These are phyloP conservation scores for Pollimyrus isidori DNA, from an alignment of 2,113 vertebrate genomes.

Conservation along the genomic window DNA sequence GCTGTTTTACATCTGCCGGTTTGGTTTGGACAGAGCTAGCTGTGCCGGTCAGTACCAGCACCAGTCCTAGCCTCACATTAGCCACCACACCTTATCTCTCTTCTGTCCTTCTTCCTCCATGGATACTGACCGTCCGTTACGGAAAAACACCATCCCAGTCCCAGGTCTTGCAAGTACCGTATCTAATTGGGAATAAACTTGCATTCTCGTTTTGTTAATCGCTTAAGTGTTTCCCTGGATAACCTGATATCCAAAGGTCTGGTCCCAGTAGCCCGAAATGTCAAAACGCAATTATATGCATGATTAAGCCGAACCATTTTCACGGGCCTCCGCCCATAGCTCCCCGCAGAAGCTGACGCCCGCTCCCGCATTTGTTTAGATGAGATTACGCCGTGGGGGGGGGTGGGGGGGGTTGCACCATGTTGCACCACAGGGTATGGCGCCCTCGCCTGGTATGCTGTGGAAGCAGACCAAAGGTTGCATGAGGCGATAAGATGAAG, in stretches of 20 bases:
- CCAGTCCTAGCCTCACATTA: background rate
- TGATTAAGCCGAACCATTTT: constrained; percentile 81
- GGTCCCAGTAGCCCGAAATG: constrained; percentile 70
- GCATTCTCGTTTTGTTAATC: constrained; percentile 75
- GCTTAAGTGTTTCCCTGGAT: constrained; percentile 71
- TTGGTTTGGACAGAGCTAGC: background rate
- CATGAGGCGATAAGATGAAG: background rate
- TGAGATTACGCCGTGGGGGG: constrained; percentile 59
- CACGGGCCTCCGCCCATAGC: constrained; percentile 55
- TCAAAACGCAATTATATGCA: constrained; percentile 89
- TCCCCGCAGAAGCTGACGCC: constrained; percentile 54
- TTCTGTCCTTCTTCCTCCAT: background rate
- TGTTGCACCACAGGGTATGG: constrained; percentile 40
- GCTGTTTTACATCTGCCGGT: constrained; percentile 20
- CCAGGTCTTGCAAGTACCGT: constrained; percentile 53
- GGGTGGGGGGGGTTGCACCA: constrained; percentile 30
- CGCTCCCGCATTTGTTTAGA: constrained; percentile 65
- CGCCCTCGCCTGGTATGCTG: constrained; percentile 62
- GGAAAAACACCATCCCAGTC: constrained; percentile 30
- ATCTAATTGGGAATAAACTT: constrained; percentile 70
- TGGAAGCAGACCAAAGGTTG: constrained; percentile 5
- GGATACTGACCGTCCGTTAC: constrained; percentile 14
- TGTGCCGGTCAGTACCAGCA: background rate
- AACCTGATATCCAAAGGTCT: constrained; percentile 76
- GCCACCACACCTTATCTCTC: background rate